A percentile compares a stretch with the other conserved stretches of the same genome.
Evolutionary conservation across 2,797 vertebrate genomes (phyloP).

Genomic region (Gymnoscopelus microlampas): DNA sequence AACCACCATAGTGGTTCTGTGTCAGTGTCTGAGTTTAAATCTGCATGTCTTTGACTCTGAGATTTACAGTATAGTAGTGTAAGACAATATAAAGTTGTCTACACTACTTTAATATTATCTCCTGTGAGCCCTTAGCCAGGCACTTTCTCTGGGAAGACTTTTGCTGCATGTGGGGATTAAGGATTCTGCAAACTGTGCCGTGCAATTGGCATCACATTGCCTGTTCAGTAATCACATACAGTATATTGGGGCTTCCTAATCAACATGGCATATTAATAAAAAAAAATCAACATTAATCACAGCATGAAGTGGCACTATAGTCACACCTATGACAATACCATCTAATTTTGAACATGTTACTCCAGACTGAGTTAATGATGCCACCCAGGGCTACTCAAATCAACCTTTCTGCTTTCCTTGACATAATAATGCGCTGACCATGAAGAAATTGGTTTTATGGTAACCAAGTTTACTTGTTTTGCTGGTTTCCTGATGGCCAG

Average conservation of each 20-base stretch:
- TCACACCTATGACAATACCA: conserved; percentile 75
- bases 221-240: conserved; percentile 71
- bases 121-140: conserved; percentile 6
- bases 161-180: conserved; percentile 41
- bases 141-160: conserved; percentile 44
- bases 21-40: conserved; percentile 29
- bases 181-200: conserved; percentile 29
- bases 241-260: conserved; percentile 53
- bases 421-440: conserved; percentile 74
- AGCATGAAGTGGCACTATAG: conserved; percentile 69
- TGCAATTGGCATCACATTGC: conserved; percentile 52
- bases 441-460: conserved; percentile 60
- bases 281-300: conserved; percentile 70
- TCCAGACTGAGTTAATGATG: conserved; percentile 77
- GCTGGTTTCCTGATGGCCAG: conserved; percentile 42
- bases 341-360: conserved; percentile 74
- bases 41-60: conserved; percentile 37
- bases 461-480: conserved; percentile 36
- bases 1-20: conserved; percentile 12
- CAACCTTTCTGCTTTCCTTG: conserved; percentile 62
- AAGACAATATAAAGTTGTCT: background rate
- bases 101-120: background rate
- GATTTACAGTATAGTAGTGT: conserved; percentile 28
- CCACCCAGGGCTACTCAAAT: conserved; percentile 71
- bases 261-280: conserved; percentile 72